Evolutionary conservation across 1,140 invertebrate species (phyloP).

Genomic region (Drosophila ironensis): DNA sequence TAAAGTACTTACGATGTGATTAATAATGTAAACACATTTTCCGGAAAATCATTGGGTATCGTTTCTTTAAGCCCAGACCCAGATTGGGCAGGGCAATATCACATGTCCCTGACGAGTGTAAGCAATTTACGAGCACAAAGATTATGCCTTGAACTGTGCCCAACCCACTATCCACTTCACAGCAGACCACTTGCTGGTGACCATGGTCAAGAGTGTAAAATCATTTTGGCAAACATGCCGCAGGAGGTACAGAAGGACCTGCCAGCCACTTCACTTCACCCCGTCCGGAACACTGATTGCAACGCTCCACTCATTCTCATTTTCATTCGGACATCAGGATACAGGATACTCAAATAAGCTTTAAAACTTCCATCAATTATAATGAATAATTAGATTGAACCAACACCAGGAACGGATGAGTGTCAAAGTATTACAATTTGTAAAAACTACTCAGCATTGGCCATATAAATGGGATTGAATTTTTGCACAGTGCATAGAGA

Average conservation of each 20-base stretch:
- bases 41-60: neutral
- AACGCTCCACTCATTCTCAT: constrained; percentile 4
- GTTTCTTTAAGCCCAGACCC: neutral
- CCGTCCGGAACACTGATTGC: constrained; percentile 44
- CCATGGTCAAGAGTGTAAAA: constrained; percentile 47
- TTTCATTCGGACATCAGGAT: constrained; percentile 9
- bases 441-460: neutral
- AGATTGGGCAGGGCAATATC: constrained; percentile 2
- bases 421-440: too few relatives aligned
- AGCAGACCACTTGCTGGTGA: constrained; percentile 19
- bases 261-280: neutral
- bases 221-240: constrained; percentile 61
- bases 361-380: neutral
- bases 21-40: constrained; percentile 32
- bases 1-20: neutral
- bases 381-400: too few relatives aligned
- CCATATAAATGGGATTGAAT: neutral
- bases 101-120: constrained; percentile 36
- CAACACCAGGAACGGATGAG: too few relatives aligned
- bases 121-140: constrained; percentile 41
- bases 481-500: neutral
- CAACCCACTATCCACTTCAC: neutral
- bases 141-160: constrained; percentile 30
- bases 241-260: constrained; percentile 25
- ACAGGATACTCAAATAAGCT: neutral